Base-by-base conservation (phyloP, 1,140 invertebrate genomes). In the Hylaeus volcanicus region DNA sequence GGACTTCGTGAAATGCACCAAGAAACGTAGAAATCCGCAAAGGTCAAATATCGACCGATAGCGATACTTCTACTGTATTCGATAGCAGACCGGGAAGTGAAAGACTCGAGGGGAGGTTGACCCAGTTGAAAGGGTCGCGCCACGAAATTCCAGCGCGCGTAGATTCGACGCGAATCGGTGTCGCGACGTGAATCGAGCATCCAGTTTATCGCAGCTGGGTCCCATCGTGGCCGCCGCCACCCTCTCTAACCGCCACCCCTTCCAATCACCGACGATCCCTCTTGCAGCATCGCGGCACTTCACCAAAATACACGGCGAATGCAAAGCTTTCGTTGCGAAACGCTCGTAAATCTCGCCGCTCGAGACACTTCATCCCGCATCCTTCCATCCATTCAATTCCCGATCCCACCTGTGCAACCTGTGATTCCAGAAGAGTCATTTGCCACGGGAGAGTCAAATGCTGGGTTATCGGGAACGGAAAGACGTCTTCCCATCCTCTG, bases 171-270 rank as follows among this genome's bases (percentile, higher is more conserved):
- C 70, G 79, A 81, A 81, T 74, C 60, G 72, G 56, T 53, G 56
- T 61, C 51, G 64, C 66, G 76, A 77, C 39, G 56, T 58, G 76
- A 78, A 69, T 68, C 78, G 78, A 71, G 51, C 56, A 73, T 81
- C 68, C 63, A 82, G 87, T 88, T 88, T 85, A 88, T 89, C 88
- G 71, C 72, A 81, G 61, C 81, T 88, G 72, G 51, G 68, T 60
- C 74, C 74, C 79, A 79, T 81, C 81, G 75, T 41, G 63, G 60
- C 55, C 37, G 37, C 9, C 3, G 14, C 26, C 26, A 56, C 55
- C 55, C 51, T 3, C 26, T n/a, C 5, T 45, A 66, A 45, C 56
- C 12, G 45, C 55, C 26, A 26, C 55, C 61, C 56, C 41, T 72
- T 63, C 70, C 69, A 65, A 72, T 79, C 75, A 60, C 41, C 53